Evolutionary conservation across 2,888 invertebrate genomes (phyloP).

Genomic region (Drosophila rubida): DNA sequence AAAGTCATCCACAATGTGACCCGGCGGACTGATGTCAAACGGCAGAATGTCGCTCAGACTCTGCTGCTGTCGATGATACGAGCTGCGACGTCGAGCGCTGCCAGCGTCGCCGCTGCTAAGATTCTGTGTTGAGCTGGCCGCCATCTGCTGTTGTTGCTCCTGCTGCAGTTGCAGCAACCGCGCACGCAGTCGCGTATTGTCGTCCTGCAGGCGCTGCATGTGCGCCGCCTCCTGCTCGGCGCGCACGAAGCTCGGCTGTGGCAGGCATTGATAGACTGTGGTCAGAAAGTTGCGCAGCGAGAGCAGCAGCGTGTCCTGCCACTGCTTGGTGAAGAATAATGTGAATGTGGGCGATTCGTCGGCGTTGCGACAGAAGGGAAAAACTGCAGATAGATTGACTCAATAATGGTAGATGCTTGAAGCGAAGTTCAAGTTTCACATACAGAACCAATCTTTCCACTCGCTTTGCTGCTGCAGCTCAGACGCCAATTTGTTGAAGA

Average conservation of each 20-base stretch:
- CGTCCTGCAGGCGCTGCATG: conserved; percentile 93
- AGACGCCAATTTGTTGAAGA: conserved; percentile 93
- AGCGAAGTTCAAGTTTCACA: conserved; percentile 76
- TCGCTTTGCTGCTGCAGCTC: conserved; percentile 95
- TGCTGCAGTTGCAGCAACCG: conserved; percentile 81
- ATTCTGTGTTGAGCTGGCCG: conserved; percentile 49
- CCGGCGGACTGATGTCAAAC: conserved; percentile 89
- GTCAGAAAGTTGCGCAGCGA: conserved; percentile 97
- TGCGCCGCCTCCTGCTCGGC: conserved; percentile 94
- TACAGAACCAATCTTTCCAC: conserved; percentile 99
- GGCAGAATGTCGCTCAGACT: conserved; percentile 87
- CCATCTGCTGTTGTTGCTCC: conserved; percentile 65
- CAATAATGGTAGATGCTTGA: too few species aligned
- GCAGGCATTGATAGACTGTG: conserved; percentile 94
- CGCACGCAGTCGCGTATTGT: conserved; percentile 90
- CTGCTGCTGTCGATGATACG: conserved; percentile 86
- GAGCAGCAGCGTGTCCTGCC: conserved; percentile 96
- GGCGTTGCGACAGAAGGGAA: conserved; percentile 95
- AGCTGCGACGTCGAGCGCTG: conserved; percentile 71
- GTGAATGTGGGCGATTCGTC: conserved; percentile 95
- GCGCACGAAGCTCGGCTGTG: conserved; percentile 93
- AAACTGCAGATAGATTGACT: conserved; percentile 87
- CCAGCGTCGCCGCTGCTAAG: conserved; percentile 35
- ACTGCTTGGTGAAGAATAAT: conserved; percentile 95
- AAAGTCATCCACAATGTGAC: conserved; percentile 95